phyloP scores from a whole-genome alignment of 2,113 vertebrate species.

The Thermophis baileyi region DNA sequence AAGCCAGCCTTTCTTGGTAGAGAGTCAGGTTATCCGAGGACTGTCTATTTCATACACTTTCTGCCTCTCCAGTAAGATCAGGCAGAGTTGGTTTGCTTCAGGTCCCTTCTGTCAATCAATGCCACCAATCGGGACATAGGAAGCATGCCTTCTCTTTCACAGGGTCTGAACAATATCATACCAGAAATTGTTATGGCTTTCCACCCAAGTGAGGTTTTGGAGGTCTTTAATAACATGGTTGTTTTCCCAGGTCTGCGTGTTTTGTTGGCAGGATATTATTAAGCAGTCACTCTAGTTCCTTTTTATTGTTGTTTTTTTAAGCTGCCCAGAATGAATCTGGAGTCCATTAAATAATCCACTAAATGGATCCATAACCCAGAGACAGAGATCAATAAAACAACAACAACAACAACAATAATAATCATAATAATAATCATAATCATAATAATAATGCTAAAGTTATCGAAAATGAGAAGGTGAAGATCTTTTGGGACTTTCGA shows the following conservation, averaged over 20 bases:
- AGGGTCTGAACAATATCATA: neutral
- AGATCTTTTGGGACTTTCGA: too few species aligned
- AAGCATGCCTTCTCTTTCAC: neutral
- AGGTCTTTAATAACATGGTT: neutral
- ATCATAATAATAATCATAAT: too few species aligned
- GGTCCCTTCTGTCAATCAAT: neutral
- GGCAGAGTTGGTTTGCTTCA: neutral
- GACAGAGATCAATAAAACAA: neutral
- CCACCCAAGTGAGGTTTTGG: neutral
- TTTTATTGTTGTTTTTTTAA: neutral
- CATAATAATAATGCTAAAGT: too few species aligned
- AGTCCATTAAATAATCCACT: neutral
- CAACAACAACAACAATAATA: too few species aligned
- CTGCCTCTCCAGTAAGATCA: neutral
- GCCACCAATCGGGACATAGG: neutral
- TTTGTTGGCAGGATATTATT: neutral
- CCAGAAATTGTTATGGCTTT: neutral
- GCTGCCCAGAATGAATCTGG: neutral
- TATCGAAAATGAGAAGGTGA: too few species aligned
- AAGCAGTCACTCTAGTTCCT: neutral
- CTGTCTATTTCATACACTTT: neutral
- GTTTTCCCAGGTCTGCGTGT: neutral
- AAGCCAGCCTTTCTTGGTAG: neutral
- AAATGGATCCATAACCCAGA: neutral
- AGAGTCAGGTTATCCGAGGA: neutral